Base-by-base conservation (phyloP, 2,113 vertebrate species). In the Crotophaga sulcirostris region DNA sequence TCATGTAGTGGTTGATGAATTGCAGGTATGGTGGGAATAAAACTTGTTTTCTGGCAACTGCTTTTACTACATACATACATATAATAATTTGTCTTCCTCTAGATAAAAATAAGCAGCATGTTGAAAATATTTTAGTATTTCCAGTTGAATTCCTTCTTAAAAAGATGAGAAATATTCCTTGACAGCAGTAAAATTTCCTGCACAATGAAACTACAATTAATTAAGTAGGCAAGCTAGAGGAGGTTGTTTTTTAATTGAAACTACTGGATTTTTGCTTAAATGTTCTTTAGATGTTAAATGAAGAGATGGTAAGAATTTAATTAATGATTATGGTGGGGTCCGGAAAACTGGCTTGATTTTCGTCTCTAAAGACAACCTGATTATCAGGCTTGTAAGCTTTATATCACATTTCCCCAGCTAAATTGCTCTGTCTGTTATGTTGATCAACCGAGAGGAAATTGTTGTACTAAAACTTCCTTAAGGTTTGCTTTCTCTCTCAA, bases 61-160 rank as follows among this genome's bases (percentile, higher is more conserved):
- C 81, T 94, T 83, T 80, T 95, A 74, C 72, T 89, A 56, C 66
- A 64, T 72, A 60, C 31, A 23, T 42, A 16, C 17, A 14, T 45
- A 16, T 33, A 84, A 54, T 60, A 51, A 92, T 90, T 96, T 96
- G 72, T 95, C 54, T 95, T 93, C 79, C 83, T 87, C 49, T 67
- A 88, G 90, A 90, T 78, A 92, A 86, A 95, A 96, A 90, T 84
- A 90, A 93, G 38, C 34, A 88, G 23, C 49, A 29, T 87, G 69
- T 80, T 90, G 66, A 87, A 93, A 83, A 86, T 91, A 84, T 91
- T 94, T 86, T 75, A 83, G 24, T 92, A 93, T 92, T 95, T 96
- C 40, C 92, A 92, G 47, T 84, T 84, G 79, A 93, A 84, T 72
- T 90, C 49, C 55, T 79, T 79, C 60, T 90, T 93, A 29, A 5